Evolutionary conservation across 2,888 invertebrate genomes (phyloP).

Genomic region (Aporophyla nigra): DNA sequence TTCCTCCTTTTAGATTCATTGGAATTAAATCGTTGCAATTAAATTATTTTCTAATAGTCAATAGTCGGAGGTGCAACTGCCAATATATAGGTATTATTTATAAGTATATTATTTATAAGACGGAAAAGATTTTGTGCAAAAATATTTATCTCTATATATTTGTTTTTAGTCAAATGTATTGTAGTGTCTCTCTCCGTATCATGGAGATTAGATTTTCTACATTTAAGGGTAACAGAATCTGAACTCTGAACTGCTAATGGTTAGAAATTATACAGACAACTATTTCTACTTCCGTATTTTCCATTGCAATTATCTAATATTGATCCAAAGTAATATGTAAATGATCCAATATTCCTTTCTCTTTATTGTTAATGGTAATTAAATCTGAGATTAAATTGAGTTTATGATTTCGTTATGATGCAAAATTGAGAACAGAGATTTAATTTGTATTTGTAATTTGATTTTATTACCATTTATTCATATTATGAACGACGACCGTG

Average conservation of each 20-base stretch:
- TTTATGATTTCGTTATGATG: slow-evolving; percentile 11
- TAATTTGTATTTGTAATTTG: not conserved
- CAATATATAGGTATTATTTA: too few species aligned
- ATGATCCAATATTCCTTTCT: slow-evolving; percentile 42
- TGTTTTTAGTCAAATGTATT: not conserved
- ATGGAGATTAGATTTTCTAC: slow-evolving; percentile 6
- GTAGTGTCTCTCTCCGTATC: not conserved
- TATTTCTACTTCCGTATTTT: slow-evolving; percentile 39
- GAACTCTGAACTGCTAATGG: slow-evolving; percentile 29
- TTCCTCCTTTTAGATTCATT: not conserved
- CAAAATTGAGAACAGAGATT: not conserved
- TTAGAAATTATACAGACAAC: slow-evolving; percentile 27
- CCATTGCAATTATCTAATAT: slow-evolving; percentile 43
- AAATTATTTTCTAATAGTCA: not conserved
- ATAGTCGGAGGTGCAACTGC: not conserved
- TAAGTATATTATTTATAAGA: not conserved
- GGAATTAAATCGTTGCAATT: too few species aligned
- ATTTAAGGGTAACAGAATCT: slow-evolving; percentile 8
- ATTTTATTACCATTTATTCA: not conserved
- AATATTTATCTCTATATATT: too few species aligned
- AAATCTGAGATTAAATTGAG: not conserved
- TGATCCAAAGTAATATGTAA: slow-evolving; percentile 45
- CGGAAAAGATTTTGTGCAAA: not conserved
- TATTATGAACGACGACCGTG: not conserved
- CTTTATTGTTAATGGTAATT: slow-evolving; percentile 34